Conservation (phyloP, 2,888 invertebrate species). For the Eilema depressum region DNA sequence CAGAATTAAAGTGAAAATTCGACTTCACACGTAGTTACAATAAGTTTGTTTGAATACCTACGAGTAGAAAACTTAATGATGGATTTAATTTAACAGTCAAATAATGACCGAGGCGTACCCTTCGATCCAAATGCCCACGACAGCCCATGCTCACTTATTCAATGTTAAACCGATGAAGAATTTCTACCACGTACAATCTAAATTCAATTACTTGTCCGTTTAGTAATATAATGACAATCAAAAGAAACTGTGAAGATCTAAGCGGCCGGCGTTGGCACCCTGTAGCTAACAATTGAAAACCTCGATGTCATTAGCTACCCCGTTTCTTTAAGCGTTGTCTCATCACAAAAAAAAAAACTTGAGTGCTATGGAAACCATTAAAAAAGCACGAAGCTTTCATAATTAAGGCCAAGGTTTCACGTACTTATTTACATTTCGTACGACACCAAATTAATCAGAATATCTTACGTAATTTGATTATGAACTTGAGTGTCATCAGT, state of each 20-base stretch:
- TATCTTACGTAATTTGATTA: conserved; percentile 47
- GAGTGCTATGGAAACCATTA: neutral
- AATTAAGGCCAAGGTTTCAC: neutral
- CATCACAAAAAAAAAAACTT: too few species aligned
- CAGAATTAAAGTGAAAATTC: neutral
- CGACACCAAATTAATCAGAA: conserved; percentile 28
- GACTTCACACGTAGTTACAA: conserved; percentile 10
- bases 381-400: neutral
- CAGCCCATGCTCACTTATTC: conserved; percentile 21
- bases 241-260: neutral
- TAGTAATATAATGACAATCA: neutral
- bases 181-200: neutral
- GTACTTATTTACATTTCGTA: conserved; percentile 9
- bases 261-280: neutral
- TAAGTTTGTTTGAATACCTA: conserved; percentile 17
- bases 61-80: conserved; percentile 36
- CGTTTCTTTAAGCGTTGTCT: neutral
- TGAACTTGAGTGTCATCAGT: conserved; percentile 41
- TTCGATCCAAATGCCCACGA: conserved; percentile 43
- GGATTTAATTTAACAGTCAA: conserved; percentile 57
- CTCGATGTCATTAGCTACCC: neutral
- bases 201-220: conserved; percentile 33
- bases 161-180: conserved; percentile 58
- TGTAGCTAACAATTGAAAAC: neutral
- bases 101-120: conserved; percentile 46